Percentiles rank a stretch among this genome's conserved stretches.
phyloP scores from a whole-genome alignment of 2,888 invertebrate species.

The Scelioninae gen. 2 region DNA sequence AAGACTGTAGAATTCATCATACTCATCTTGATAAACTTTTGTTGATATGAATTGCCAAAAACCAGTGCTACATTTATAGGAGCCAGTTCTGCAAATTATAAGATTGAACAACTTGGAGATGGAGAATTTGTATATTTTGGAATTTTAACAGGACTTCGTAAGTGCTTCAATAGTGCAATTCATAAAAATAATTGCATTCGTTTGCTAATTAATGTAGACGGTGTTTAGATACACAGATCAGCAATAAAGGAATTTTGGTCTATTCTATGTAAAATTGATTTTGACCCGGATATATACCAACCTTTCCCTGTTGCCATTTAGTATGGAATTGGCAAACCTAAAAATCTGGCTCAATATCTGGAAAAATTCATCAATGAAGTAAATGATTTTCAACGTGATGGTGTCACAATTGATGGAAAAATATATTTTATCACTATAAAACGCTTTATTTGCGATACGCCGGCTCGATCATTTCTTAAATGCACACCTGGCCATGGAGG shows the following conservation, averaged over 20 bases:
- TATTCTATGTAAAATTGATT: conserved; percentile 48
- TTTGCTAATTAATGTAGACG: conserved; percentile 57
- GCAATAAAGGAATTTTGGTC: conserved; percentile 51
- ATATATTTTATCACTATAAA: conserved; percentile 37
- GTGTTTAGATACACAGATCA: conserved; percentile 32
- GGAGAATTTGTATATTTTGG: conserved; percentile 54
- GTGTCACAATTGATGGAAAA: conserved; percentile 6
- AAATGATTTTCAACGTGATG: not conserved
- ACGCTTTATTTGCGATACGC: conserved; percentile 38
- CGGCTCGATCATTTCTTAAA: not conserved
- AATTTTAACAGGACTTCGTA: conserved; percentile 44
- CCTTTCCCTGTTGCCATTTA: conserved; percentile 58
- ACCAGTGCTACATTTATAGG: conserved; percentile 50
- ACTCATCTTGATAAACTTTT: conserved; percentile 31
- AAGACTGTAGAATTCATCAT: not conserved
- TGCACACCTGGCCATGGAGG: not conserved
- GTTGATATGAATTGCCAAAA: conserved; percentile 35
- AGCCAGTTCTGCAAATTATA: conserved; percentile 8
- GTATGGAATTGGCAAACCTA: conserved; percentile 50
- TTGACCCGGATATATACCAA: conserved; percentile 34
- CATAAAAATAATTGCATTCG: conserved; percentile 40
- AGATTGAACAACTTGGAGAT: conserved; percentile 43
- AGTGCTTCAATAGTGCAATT: conserved; percentile 41
- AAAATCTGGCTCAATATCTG: conserved; percentile 32
- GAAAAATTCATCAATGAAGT: conserved; percentile 34